Evolutionary conservation across 2,888 invertebrate genomes (phyloP), one percentile per base, ranked within the genome.

Genomic region (Silvanus unidentatus): DNA sequence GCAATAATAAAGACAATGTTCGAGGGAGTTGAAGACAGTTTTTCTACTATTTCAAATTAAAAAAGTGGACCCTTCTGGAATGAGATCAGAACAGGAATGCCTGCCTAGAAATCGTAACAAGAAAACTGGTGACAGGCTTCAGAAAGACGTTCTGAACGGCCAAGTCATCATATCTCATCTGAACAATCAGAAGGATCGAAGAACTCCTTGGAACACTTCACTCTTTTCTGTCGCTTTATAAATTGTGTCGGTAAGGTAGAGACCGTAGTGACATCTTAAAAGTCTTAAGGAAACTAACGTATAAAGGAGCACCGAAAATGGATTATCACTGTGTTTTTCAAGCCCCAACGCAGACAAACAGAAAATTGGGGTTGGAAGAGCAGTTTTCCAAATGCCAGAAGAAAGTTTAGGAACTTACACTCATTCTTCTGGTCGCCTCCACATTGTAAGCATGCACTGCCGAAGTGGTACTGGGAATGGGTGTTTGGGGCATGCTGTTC

Each of bases 391-490:
- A n/a, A n/a, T n/a, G n/a, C n/a, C n/a, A n/a, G n/a, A n/a, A n/a
- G n/a, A n/a, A n/a, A n/a, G n/a, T n/a, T n/a, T n/a, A n/a, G n/a
- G n/a, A 32, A 32, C 66, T 65, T 55, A 68, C 69, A 36, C 63
- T 50, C 50, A 70, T 57, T 48, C 62, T 60, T 41, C 69, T 9
- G 16, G 37, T 60, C 28, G 59, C 59, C 47, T 71, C 71, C 5
- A 70, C 65, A 53, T 57, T 65, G 52, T 66, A 72, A 1, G 71
- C 70, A 47, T 69, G 68, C 1, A 72, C 70, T 29, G 67, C 63
- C 2, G 69, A 64, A 1, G 68, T 65, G 10, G 62, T 64, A 12
- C 70, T 58, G 1, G 66, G 64, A 30, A 68, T 63, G 38, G 60
- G 63, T 13, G 64, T 65, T 53, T 64, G 69, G 1, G 70, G 69